A percentile compares a stretch with the other conserved stretches of the same genome.
These are phyloP conservation scores for Falco concolor DNA, from an alignment of 2,797 vertebrate genomes.

Conservation along the genomic window DNA sequence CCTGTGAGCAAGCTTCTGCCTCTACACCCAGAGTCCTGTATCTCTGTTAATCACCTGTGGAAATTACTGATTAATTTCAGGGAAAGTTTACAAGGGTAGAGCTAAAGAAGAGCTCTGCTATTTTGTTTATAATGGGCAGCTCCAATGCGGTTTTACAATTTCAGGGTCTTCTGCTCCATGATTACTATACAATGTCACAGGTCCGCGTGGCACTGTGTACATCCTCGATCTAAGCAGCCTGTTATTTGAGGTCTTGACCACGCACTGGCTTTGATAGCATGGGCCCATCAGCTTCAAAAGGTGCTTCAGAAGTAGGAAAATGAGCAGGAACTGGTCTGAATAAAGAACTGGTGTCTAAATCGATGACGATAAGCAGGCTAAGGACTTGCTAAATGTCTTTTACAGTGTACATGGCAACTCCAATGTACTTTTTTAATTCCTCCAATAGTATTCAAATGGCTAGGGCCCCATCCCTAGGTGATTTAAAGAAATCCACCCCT, in stretches of 20 bases:
- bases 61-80: background rate
- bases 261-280: slow-evolving; percentile 4
- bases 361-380: background rate
- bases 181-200: rapidly evolving
- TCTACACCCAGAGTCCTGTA: background rate
- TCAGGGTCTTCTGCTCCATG: background rate
- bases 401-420: background rate
- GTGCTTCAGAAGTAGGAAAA: background rate
- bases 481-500: background rate
- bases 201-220: rapidly evolving
- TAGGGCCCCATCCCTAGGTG: background rate
- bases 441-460: background rate
- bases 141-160: background rate
- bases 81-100: background rate
- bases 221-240: background rate
- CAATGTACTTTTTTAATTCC: slow-evolving; percentile 51
- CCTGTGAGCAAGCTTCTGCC: background rate
- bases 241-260: background rate
- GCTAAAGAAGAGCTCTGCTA: background rate
- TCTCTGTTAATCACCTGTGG: background rate
- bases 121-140: background rate
- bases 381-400: slow-evolving; percentile 3
- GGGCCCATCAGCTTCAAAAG: slow-evolving; percentile 31
- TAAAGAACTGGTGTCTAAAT: background rate
- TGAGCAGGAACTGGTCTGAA: background rate